Base-by-base conservation (phyloP, 2,797 vertebrate genomes). In the Chloroceryle inda region DNA sequence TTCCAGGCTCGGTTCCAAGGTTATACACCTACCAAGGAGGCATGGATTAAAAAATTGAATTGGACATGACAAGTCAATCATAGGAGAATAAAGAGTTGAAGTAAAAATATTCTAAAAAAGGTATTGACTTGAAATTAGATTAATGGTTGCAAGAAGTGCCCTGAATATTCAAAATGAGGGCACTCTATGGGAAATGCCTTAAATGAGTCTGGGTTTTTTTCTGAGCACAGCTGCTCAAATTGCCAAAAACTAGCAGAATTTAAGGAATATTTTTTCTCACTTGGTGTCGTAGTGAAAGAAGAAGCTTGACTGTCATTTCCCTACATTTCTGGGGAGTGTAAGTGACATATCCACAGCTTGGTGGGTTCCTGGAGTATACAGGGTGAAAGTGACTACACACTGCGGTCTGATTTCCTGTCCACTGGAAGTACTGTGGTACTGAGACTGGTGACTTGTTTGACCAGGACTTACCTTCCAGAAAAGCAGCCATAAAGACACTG, bases 81-180 rank as follows among this genome's bases (percentile, higher is more conserved):
- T 23, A 49, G 22, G 33, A 89, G 49, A 68, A 83, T 84, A 89
- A 78, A 73, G 16, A 49, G 26, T 21, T 76, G 17, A 52, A 78
- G 24, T 88, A 3, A 83, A 88, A 96, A 74, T 82, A 61, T n/a
- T 84, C 49, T 78, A 53, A 67, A 49, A 83, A 80, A 71, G 6
- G 20, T 13, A 67, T 79, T 1, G 5, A 13, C 40, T 38, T 85
- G 68, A 80, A 85, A 71, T 89, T 80, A 77, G 22, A 66, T 69
- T 69, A 88, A 67, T 52, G 24, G 9, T 33, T 67, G 20, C 20
- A 59, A 85, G 89, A 89, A 83, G 27, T 35, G 5, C 2, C 16
- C 37, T 72, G 45, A 85, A 61, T 89, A 55, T 68, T 91, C 17
- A 52, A 68, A 91, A 61, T 31, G 6, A 64, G 17, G 27, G 4